Evolutionary conservation across 2,113 vertebrate species (phyloP), one percentile per base, ranked within the genome.

Genomic region (Ciconia maguari): DNA sequence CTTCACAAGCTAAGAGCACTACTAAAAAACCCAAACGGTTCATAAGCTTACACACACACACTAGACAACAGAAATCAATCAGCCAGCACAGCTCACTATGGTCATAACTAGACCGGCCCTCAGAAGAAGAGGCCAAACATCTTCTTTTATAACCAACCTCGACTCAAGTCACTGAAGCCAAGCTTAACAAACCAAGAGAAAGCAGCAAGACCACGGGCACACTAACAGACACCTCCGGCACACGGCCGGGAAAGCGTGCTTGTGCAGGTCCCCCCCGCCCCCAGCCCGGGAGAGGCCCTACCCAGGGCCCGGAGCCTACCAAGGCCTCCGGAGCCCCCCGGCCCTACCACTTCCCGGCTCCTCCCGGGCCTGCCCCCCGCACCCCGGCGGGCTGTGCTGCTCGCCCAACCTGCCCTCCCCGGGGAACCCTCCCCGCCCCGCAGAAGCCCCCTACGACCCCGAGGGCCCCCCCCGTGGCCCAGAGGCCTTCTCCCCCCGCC

Each of bases 1-100:
- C 46, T 17, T 7, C 20, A 11, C 9, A 18, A 65, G 46, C 24
- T 16, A 26, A n/a, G 34, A 51, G 15, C n/a, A 29, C n/a, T 29
- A 12, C 32, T n/a, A 1, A 34, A 48, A 44, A 58, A 1, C 8
- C 26, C 32, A 10, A 41, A 10, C 3, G 10, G 21, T 12, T 61
- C 1, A 1, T 0, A 17, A 78, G 30, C 36, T n/a, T 4, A 10
- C 25, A 29, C 9, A 22, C 20, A 5, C 13, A 5, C 2, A 0
- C 34, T 1, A 3, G 11, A 7, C 0, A 9, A 19, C 55, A 57
- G 51, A 12, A 36, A 42, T 3, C 22, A 9, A 9, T 0, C 9
- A 3, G 32, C 46, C 69, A 81, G 48, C 26, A 9, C 3, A 25
- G 66, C 51, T 19, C 64, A 3, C 32, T 9, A 29, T 2, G 34